These are phyloP conservation scores for Climacteris rufus DNA, from an alignment of 2,113 vertebrate genomes.

Conservation along the genomic window DNA sequence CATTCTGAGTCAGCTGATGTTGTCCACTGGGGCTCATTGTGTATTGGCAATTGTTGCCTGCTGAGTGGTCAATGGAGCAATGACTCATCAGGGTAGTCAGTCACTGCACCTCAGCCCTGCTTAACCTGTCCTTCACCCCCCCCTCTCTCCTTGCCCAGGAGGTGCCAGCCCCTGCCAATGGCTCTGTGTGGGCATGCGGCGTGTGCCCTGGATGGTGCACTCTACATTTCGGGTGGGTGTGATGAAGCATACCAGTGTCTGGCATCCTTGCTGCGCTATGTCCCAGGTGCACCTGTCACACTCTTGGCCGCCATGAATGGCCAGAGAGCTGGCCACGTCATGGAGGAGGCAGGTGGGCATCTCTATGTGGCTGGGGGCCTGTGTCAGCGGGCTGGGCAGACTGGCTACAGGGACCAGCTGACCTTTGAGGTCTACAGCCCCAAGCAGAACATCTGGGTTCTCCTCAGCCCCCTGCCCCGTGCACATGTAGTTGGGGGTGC, in stretches of 20 bases:
- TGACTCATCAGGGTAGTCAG: neutral
- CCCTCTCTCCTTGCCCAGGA: constrained; percentile 50
- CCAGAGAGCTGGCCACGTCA: constrained; percentile 74
- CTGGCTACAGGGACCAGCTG: constrained; percentile 72
- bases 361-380: constrained; percentile 77
- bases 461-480: constrained; percentile 67
- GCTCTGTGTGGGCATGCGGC: constrained; percentile 74
- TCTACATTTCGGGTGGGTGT: constrained; percentile 76
- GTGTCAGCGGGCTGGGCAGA: neutral
- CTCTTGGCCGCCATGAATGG: constrained; percentile 69
- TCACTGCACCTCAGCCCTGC: neutral
- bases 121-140: neutral
- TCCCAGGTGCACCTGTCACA: constrained; percentile 43
- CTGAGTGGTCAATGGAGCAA: accelerated
- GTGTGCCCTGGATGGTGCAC: constrained; percentile 61
- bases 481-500: constrained; percentile 74
- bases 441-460: constrained; percentile 62
- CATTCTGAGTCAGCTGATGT: neutral
- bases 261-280: constrained; percentile 65
- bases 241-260: constrained; percentile 45
- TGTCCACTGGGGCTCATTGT: neutral
- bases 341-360: constrained; percentile 69
- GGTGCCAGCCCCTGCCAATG: constrained; percentile 66
- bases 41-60: neutral
- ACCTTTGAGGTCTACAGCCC: constrained; percentile 74